A percentile compares a stretch with the other conserved stretches of the same genome.
Evolutionary conservation across 1,140 invertebrate species (phyloP).

Genomic region (Lasioglossum baleicum): DNA sequence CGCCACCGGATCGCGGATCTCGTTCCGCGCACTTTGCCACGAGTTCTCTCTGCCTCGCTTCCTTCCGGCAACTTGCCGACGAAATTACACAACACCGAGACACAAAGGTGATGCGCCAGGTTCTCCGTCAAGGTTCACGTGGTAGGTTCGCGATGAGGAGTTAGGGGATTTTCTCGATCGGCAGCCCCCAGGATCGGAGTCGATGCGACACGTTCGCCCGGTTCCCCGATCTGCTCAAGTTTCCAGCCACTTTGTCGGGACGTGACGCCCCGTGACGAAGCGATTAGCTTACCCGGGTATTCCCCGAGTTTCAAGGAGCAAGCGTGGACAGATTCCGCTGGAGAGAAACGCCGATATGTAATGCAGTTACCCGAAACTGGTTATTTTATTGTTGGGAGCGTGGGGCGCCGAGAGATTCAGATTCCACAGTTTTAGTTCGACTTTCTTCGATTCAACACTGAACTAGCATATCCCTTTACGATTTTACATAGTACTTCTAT

Average conservation of each 20-base stretch:
- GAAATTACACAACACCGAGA: conserved; percentile 42
- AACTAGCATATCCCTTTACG: no score
- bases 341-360: background rate
- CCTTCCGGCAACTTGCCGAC: conserved; percentile 37
- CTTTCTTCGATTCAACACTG: no score
- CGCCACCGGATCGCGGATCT: conserved; percentile 15
- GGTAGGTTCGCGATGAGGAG: background rate
- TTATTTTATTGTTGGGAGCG: background rate
- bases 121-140: background rate
- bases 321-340: background rate
- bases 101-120: conserved; percentile 31
- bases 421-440: background rate
- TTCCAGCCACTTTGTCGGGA: conserved; percentile 1
- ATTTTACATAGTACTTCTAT: no score
- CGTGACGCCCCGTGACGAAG: background rate
- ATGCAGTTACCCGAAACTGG: background rate
- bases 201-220: background rate
- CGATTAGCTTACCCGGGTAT: background rate
- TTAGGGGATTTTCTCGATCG: conserved; percentile 9
- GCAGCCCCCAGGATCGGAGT: background rate
- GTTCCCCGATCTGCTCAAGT: background rate
- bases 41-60: conserved; percentile 10
- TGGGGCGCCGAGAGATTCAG: background rate
- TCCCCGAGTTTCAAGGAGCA: background rate
- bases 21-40: conserved; percentile 29